Evolutionary conservation across 2,113 vertebrate genomes (phyloP).

Genomic region (Diphyllodes magnificus): DNA sequence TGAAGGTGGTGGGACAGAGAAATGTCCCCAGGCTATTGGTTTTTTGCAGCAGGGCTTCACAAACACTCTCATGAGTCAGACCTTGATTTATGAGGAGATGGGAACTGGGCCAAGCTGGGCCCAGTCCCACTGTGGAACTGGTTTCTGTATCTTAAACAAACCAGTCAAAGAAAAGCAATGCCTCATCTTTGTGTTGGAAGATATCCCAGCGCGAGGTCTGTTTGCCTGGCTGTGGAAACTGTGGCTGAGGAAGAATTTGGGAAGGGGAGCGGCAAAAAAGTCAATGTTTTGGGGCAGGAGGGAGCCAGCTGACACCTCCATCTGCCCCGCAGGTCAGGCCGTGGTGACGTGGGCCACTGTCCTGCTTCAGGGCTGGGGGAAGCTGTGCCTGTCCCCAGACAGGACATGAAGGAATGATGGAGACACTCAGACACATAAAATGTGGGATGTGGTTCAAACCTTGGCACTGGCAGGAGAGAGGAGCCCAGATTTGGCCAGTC

Average conservation of each 20-base stretch:
- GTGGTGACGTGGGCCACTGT: background rate
- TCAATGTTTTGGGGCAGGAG: background rate
- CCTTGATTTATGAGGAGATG: background rate
- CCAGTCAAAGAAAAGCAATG: background rate
- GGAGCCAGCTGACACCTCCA: background rate
- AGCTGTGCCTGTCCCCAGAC: background rate
- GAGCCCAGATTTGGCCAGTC: background rate
- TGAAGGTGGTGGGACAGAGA: background rate
- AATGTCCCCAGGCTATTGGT: background rate
- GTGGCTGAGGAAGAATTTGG: background rate
- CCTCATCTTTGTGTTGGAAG: conserved; percentile 21
- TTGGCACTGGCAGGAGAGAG: background rate
- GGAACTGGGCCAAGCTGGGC: background rate
- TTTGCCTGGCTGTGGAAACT: conserved; percentile 22
- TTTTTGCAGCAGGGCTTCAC: background rate
- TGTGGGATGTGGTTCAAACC: background rate
- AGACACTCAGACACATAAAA: background rate
- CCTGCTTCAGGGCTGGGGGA: background rate
- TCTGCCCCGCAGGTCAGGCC: background rate
- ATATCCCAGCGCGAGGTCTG: background rate
- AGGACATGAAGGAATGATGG: background rate
- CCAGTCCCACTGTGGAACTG: background rate
- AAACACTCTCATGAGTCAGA: background rate
- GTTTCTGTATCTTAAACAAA: conserved; percentile 37
- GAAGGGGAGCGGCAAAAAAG: background rate